Evolutionary conservation across 2,113 vertebrate genomes (phyloP).

Genomic region (Cariama cristata): DNA sequence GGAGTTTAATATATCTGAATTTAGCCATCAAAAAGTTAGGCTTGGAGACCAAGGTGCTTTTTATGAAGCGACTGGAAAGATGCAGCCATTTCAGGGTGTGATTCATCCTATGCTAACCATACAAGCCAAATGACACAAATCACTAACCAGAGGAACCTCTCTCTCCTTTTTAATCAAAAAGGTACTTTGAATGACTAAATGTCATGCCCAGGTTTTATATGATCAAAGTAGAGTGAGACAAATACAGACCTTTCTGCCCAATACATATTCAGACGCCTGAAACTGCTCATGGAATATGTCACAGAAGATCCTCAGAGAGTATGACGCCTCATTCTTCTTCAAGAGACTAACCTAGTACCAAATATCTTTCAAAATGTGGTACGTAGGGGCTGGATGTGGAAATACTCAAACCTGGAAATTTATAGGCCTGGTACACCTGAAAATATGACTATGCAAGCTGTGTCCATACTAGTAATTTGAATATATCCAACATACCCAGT

Average conservation of each 20-base stretch:
- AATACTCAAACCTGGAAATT: rapidly evolving
- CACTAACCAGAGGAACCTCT: background rate
- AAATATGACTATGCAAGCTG: background rate
- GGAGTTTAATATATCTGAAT: background rate
- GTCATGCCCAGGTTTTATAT: background rate
- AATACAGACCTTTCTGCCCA: background rate
- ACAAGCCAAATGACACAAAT: background rate
- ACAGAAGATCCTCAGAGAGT: background rate
- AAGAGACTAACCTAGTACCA: background rate
- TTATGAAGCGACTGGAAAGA: background rate
- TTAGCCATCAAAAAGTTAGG: background rate
- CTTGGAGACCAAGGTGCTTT: background rate
- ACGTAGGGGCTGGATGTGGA: rapidly evolving
- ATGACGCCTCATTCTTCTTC: background rate
- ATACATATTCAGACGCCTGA: background rate
- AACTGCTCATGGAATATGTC: background rate
- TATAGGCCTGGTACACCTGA: background rate
- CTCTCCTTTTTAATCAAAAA: background rate
- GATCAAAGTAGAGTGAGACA: background rate
- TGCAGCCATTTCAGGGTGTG: background rate
- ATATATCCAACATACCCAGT: background rate
- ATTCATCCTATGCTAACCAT: background rate
- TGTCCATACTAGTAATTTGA: background rate
- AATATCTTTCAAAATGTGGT: background rate
- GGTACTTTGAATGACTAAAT: background rate